Percentiles rank a stretch among this genome's conserved stretches.
phyloP scores from a whole-genome alignment of 2,113 vertebrate genomes.

The Colinus virginianus region DNA sequence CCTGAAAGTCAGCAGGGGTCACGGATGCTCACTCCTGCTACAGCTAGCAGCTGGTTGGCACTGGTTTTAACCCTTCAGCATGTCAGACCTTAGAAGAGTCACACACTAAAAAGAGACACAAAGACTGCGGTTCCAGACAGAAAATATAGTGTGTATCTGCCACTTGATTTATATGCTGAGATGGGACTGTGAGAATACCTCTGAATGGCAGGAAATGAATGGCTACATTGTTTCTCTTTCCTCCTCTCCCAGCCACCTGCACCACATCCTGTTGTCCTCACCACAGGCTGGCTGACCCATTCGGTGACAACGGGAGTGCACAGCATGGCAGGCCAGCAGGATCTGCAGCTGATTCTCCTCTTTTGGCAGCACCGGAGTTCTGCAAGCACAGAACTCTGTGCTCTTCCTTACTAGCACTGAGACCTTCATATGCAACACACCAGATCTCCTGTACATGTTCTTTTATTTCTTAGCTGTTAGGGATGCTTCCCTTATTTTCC shows the following conservation, averaged over 20 bases:
- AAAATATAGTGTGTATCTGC: background rate
- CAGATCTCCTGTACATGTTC: background rate
- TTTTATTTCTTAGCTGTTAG: background rate
- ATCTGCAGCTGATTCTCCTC: background rate
- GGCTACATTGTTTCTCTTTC: background rate
- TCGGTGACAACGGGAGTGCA: accelerated
- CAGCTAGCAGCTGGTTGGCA: background rate
- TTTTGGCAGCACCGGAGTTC: background rate
- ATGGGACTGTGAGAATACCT: background rate
- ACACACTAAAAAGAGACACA: background rate
- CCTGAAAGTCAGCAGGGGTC: background rate
- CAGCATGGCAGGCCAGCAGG: accelerated
- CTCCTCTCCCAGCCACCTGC: background rate
- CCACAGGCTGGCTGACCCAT: accelerated
- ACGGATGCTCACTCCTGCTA: background rate
- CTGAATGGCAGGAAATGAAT: background rate
- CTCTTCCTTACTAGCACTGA: no score
- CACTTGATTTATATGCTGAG: background rate
- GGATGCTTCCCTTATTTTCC: background rate
- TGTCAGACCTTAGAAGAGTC: background rate
- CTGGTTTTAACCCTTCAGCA: background rate
- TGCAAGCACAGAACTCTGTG: background rate
- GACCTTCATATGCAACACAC: background rate
- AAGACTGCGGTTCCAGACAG: background rate
- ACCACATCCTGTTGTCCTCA: accelerated